A percentile compares a stretch with the other conserved stretches of the same genome.
These are phyloP conservation scores for Ursus arctos DNA, from an alignment of 2,113 vertebrate species.

Conservation along the genomic window DNA sequence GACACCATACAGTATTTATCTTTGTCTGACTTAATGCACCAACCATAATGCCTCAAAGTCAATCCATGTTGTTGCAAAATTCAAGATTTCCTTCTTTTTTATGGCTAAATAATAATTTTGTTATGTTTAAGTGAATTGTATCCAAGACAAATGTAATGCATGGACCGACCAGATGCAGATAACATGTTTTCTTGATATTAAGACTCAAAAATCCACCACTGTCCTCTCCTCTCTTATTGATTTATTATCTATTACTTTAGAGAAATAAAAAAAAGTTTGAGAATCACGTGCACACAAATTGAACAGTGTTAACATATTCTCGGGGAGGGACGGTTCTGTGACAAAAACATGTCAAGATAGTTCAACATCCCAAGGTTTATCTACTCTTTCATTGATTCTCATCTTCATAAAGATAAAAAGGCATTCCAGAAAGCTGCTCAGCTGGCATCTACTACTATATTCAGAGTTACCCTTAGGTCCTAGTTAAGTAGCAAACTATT, in stretches of 20 bases:
- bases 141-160: not conserved
- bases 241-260: not conserved
- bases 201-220: not conserved
- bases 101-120: not conserved
- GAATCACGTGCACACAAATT: not conserved
- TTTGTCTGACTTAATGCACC: not conserved
- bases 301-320: not conserved
- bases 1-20: not conserved
- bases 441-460: no score
- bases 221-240: not conserved
- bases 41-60: not conserved
- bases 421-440: not conserved
- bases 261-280: not conserved
- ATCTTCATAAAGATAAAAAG: not conserved
- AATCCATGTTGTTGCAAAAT: not conserved
- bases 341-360: not conserved
- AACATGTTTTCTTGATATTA: not conserved
- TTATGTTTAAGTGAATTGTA: not conserved
- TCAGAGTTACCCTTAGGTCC: not conserved
- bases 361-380: not conserved
- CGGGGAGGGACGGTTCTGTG: not conserved
- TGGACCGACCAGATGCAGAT: not conserved
- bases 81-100: not conserved
- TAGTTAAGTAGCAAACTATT: not conserved
- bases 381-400: not conserved